These are phyloP conservation scores for Talpa occidentalis DNA, from an alignment of 2,113 vertebrate genomes.

Conservation along the genomic window DNA sequence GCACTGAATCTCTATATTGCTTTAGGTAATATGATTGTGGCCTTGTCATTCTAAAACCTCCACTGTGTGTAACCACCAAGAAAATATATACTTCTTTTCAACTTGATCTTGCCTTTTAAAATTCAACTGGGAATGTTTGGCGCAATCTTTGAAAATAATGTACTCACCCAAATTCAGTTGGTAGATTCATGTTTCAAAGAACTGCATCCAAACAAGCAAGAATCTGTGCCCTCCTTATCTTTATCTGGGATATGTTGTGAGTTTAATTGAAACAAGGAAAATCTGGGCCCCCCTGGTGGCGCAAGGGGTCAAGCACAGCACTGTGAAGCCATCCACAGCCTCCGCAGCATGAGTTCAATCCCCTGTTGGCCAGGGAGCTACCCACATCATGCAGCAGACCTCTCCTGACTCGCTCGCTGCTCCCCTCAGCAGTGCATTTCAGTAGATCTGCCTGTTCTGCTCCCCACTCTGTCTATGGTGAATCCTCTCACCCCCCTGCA, in stretches of 20 bases:
- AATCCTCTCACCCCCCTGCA: too few species aligned
- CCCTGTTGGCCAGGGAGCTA: too few species aligned
- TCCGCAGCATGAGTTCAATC: too few species aligned
- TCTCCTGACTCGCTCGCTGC: too few species aligned
- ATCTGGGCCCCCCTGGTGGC: too few species aligned
- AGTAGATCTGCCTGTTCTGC: too few species aligned
- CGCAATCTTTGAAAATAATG: slow-evolving; percentile 8
- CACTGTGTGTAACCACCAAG: not conserved
- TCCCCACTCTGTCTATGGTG: too few species aligned
- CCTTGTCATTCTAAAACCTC: not conserved
- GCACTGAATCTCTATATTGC: not conserved
- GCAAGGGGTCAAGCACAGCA: too few species aligned
- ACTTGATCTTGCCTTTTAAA: not conserved
- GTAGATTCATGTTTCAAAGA: not conserved
- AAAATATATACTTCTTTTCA: not conserved
- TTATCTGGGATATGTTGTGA: not conserved
- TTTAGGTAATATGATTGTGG: not conserved
- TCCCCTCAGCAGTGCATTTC: too few species aligned
- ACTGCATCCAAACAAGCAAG: not conserved
- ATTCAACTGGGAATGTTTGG: not conserved
- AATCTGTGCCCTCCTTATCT: not conserved
- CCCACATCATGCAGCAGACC: too few species aligned
- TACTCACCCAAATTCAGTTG: not conserved
- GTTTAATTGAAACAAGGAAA: not conserved
- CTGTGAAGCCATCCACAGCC: too few species aligned